Evolutionary conservation across 2,797 vertebrate genomes (phyloP).

Genomic region (Nyctibius grandis): DNA sequence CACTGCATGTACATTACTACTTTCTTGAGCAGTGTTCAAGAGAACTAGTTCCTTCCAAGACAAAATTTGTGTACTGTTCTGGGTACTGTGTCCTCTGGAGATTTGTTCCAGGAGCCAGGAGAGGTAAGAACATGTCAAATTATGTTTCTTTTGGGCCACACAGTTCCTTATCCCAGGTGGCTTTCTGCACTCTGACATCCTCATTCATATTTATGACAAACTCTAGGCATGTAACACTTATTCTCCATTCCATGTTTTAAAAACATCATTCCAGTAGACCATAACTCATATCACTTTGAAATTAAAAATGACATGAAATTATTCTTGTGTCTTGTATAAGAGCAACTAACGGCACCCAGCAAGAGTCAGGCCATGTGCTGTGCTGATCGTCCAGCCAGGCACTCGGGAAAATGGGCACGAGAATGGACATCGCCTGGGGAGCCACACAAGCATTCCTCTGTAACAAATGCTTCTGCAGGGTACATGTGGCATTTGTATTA

Average conservation of each 20-base stretch:
- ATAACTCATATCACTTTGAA: neutral
- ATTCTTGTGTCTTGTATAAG: neutral
- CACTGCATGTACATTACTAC: neutral
- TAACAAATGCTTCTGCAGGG: neutral
- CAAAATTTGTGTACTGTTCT: neutral
- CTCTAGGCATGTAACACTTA: neutral
- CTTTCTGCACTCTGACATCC: neutral
- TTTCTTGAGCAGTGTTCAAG: neutral
- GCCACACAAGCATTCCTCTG: neutral
- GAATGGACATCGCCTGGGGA: neutral
- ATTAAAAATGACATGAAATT: neutral
- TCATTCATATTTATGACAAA: neutral
- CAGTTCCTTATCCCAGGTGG: neutral
- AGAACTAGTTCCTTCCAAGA: neutral
- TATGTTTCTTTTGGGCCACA: neutral
- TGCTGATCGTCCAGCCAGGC: fast-evolving
- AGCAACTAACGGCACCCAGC: neutral
- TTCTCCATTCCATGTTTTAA: neutral
- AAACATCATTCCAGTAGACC: neutral
- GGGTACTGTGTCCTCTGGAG: neutral
- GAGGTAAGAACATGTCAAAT: neutral
- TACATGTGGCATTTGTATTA: neutral
- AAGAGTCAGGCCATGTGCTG: neutral
- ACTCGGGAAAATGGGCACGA: neutral
- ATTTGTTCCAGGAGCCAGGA: neutral